These are phyloP conservation scores for Erebia epiphron DNA, from an alignment of 2,888 invertebrate species.

Conservation along the genomic window DNA sequence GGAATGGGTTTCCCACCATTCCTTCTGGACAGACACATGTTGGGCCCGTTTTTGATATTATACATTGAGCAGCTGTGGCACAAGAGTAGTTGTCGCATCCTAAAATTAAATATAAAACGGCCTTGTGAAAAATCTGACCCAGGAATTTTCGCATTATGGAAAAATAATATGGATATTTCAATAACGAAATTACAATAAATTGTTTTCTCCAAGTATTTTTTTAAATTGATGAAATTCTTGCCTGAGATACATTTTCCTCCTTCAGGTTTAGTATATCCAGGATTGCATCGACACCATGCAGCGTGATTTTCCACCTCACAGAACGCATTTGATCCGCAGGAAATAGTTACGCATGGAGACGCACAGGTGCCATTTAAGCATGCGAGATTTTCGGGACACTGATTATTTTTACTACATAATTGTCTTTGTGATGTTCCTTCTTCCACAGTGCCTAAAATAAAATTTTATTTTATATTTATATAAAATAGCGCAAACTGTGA, in stretches of 20 bases:
- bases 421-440: slow-evolving; percentile 82
- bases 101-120: no score
- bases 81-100: slow-evolving; percentile 91
- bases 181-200: background rate
- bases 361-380: slow-evolving; percentile 91
- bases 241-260: slow-evolving; percentile 93
- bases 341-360: slow-evolving; percentile 90
- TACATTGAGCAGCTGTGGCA: slow-evolving; percentile 92
- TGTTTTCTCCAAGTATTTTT: background rate
- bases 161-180: background rate
- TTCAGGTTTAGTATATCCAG: slow-evolving; percentile 90
- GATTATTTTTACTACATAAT: slow-evolving; percentile 87
- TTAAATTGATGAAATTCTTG: slow-evolving; percentile 54
- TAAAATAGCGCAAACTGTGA: no score
- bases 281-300: slow-evolving; percentile 93
- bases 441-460: slow-evolving; percentile 61
- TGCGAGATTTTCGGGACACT: slow-evolving; percentile 91
- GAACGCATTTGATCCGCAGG: slow-evolving; percentile 92
- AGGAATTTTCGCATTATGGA: background rate
- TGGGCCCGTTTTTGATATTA: slow-evolving; percentile 91
- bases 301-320: slow-evolving; percentile 95
- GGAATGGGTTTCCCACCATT: slow-evolving; percentile 94
- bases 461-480: no score
- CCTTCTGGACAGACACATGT: slow-evolving; percentile 95
- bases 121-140: no score